Percentiles rank a stretch among this genome's conserved stretches.
Evolutionary conservation across 2,888 invertebrate species (phyloP).

Genomic region (Apotomis betuletana): DNA sequence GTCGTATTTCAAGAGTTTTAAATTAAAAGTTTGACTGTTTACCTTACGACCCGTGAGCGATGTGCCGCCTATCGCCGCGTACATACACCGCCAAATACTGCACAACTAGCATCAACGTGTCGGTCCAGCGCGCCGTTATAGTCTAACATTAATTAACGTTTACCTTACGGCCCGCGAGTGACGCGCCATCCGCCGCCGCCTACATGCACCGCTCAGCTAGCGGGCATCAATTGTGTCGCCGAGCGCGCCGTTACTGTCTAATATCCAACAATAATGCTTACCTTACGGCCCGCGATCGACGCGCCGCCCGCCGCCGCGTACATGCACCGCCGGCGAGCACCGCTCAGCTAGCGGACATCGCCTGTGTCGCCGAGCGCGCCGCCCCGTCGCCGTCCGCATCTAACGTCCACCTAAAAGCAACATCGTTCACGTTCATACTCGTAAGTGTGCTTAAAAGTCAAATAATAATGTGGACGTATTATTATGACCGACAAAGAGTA

Average conservation of each 20-base stretch:
- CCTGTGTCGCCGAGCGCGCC: slow-evolving; percentile 46
- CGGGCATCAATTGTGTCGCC: slow-evolving; percentile 54
- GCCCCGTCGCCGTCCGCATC: slow-evolving; percentile 40
- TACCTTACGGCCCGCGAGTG: slow-evolving; percentile 91
- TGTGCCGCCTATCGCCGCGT: slow-evolving; percentile 94
- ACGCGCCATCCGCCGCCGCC: slow-evolving; percentile 94
- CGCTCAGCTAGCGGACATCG: slow-evolving; percentile 56
- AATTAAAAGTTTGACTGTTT: too few relatives aligned
- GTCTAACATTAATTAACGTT: slow-evolving; percentile 10
- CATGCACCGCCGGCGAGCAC: slow-evolving; percentile 85
- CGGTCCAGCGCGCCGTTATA: slow-evolving; percentile 51
- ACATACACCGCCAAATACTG: slow-evolving; percentile 83
- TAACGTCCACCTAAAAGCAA: slow-evolving; percentile 30
- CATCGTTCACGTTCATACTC: not conserved
- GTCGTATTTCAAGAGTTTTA: too few relatives aligned
- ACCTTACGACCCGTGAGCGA: slow-evolving; percentile 69
- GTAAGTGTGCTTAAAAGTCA: too few relatives aligned
- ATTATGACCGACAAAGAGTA: too few relatives aligned
- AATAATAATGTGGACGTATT: too few relatives aligned
- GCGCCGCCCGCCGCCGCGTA: slow-evolving; percentile 96
- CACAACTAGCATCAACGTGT: slow-evolving; percentile 47
- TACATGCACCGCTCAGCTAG: slow-evolving; percentile 86
- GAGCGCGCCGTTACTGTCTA: slow-evolving; percentile 50
- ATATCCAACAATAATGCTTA: slow-evolving; percentile 52
- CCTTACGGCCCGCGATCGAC: slow-evolving; percentile 92